These are phyloP conservation scores for Dione juno DNA, from an alignment of 2,888 invertebrate genomes.

Conservation along the genomic window DNA sequence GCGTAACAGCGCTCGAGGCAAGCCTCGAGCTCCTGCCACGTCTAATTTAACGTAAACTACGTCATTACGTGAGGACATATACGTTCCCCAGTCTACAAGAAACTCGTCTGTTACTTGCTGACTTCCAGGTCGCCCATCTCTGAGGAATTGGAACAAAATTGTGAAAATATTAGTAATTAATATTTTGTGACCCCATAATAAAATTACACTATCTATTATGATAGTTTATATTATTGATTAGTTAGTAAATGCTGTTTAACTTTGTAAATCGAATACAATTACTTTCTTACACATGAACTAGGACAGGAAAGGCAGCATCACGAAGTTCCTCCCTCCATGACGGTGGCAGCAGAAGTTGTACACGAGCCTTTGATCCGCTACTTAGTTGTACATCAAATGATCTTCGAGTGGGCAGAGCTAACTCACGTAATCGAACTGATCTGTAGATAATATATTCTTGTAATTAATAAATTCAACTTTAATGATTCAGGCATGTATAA, in stretches of 20 bases:
- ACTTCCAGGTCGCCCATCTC: conserved; percentile 96
- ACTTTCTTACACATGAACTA: conserved; percentile 90
- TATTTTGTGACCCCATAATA: background rate
- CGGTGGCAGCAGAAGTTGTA: conserved; percentile 93
- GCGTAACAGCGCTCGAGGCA: conserved; percentile 92
- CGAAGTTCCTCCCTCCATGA: conserved; percentile 93
- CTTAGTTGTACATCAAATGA: conserved; percentile 93
- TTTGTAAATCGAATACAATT: background rate
- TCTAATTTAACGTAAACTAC: conserved; percentile 95
- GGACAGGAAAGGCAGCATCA: conserved; percentile 93
- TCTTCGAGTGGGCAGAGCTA: conserved; percentile 92
- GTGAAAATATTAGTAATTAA: background rate
- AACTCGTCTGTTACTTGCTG: conserved; percentile 95
- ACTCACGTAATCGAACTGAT: conserved; percentile 87
- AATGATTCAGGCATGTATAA: background rate
- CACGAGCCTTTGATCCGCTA: conserved; percentile 93
- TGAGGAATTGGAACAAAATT: conserved; percentile 60
- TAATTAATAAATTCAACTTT: background rate
- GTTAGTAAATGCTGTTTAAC: background rate
- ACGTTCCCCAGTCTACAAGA: conserved; percentile 94
- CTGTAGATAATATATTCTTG: conserved; percentile 55
- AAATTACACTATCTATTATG: background rate
- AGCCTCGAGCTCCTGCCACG: conserved; percentile 92
- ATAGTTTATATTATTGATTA: too few species aligned
- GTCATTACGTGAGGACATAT: conserved; percentile 95